A percentile compares a stretch with the other conserved stretches of the same genome.
Evolutionary conservation across 2,113 vertebrate genomes (phyloP).

Genomic region (Tachysurus vachellii): DNA sequence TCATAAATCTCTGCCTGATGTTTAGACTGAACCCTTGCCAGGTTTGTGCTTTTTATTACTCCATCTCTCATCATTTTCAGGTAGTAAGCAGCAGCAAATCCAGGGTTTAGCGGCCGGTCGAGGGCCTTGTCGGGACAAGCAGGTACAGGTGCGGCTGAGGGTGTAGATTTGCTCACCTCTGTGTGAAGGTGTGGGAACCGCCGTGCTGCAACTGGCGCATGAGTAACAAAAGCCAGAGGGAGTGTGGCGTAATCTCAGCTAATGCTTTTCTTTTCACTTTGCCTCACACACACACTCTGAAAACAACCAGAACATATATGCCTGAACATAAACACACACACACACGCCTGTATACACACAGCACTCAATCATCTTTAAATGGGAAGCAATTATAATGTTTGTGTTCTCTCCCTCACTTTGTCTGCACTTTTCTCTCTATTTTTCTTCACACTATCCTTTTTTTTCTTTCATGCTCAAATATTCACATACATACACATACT

Average conservation of each 20-base stretch:
- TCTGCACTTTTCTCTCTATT: neutral
- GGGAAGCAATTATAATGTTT: constrained; percentile 64
- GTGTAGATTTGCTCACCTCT: constrained; percentile 71
- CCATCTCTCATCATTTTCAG: constrained; percentile 51
- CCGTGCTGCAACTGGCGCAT: constrained; percentile 68
- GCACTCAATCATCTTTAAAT: constrained; percentile 55
- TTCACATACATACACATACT: constrained; percentile 13
- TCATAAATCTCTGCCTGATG: constrained; percentile 61
- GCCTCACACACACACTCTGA: constrained; percentile 48
- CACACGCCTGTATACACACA: constrained; percentile 33
- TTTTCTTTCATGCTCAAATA: neutral
- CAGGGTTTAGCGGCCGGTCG: constrained; percentile 44
- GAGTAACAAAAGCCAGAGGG: constrained; percentile 75
- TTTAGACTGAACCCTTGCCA: constrained; percentile 63
- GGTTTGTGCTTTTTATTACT: constrained; percentile 49
- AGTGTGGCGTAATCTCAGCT: constrained; percentile 74
- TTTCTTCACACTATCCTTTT: neutral
- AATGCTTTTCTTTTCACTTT: constrained; percentile 63
- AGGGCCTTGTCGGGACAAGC: constrained; percentile 70
- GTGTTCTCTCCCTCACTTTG: constrained; percentile 42
- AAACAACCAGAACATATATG: constrained; percentile 44
- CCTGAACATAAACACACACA: constrained; percentile 54
- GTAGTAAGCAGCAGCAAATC: constrained; percentile 62
- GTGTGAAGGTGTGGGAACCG: constrained; percentile 76
- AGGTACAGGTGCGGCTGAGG: constrained; percentile 72